These are phyloP conservation scores for Scomber scombrus DNA, from an alignment of 2,113 vertebrate genomes.

Conservation along the genomic window DNA sequence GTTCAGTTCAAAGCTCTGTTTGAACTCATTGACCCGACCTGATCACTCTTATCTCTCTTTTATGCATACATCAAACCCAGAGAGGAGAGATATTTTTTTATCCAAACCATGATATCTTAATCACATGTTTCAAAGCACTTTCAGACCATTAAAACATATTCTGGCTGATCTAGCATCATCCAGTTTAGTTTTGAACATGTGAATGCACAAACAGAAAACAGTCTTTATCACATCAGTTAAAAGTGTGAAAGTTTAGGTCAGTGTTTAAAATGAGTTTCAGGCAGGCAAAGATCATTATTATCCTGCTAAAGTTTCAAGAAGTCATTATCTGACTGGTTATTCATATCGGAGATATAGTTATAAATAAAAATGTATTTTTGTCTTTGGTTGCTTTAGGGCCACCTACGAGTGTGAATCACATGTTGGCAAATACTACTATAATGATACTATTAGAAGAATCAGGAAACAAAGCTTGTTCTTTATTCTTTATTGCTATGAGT, in stretches of 20 bases:
- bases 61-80: neutral
- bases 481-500: slow-evolving; percentile 32
- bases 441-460: slow-evolving; percentile 13
- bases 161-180: slow-evolving; percentile 15
- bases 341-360: neutral
- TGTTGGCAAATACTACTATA: slow-evolving; percentile 3
- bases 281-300: slow-evolving; percentile 12
- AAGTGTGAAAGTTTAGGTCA: neutral
- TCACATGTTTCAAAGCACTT: slow-evolving; percentile 11
- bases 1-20: no score
- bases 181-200: slow-evolving; percentile 15
- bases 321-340: slow-evolving; percentile 10
- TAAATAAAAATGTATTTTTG: neutral
- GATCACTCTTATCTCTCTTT: neutral
- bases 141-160: slow-evolving; percentile 10
- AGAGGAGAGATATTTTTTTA: neutral
- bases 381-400: neutral
- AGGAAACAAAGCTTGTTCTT: slow-evolving; percentile 12
- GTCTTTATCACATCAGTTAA: neutral
- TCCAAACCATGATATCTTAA: neutral
- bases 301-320: slow-evolving; percentile 1
- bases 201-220: slow-evolving; percentile 18
- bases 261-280: neutral
- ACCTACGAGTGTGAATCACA: slow-evolving; percentile 37
- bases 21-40: no score